These are phyloP conservation scores for Aphodius granarius DNA, from an alignment of 2,888 invertebrate genomes.

Conservation along the genomic window DNA sequence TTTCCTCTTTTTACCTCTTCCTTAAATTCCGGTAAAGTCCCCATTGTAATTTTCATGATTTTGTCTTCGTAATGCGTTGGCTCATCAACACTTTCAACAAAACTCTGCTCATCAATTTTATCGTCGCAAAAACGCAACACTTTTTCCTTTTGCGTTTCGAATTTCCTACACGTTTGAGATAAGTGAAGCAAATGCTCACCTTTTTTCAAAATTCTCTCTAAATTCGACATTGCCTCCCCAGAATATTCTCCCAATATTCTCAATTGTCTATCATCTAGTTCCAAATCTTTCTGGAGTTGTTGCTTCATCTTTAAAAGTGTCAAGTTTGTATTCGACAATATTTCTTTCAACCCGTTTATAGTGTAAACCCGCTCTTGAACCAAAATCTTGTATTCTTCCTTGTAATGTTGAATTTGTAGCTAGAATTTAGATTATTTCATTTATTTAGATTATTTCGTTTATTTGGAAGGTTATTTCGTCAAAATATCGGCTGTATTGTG, in stretches of 20 bases:
- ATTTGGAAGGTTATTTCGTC: no score
- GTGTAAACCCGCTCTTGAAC: conserved; percentile 33
- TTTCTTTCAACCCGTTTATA: conserved; percentile 36
- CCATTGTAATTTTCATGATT: conserved; percentile 20
- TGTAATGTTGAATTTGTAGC: conserved; percentile 36
- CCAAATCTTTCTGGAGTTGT: conserved; percentile 39
- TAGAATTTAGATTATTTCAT: conserved; percentile 8
- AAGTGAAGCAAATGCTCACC: conserved; percentile 59
- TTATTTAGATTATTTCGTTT: neutral
- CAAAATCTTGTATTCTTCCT: conserved; percentile 35
- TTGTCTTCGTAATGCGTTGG: conserved; percentile 5
- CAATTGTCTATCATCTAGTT: conserved; percentile 40
- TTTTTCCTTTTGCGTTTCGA: conserved; percentile 60
- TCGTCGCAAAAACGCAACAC: conserved; percentile 48
- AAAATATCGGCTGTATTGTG: neutral
- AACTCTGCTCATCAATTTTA: neutral
- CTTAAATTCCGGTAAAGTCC: conserved; percentile 25
- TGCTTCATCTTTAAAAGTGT: conserved; percentile 36
- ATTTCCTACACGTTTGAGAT: conserved; percentile 59
- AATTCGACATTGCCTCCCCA: conserved; percentile 52
- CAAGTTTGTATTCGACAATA: conserved; percentile 33
- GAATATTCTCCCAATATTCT: conserved; percentile 46
- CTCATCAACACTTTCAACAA: neutral
- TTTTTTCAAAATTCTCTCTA: conserved; percentile 53
- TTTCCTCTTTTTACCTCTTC: conserved; percentile 15